A percentile compares a stretch with the other conserved stretches of the same genome.
These are phyloP conservation scores for Drosophila diplacantha DNA, from an alignment of 2,888 invertebrate genomes.

Conservation along the genomic window DNA sequence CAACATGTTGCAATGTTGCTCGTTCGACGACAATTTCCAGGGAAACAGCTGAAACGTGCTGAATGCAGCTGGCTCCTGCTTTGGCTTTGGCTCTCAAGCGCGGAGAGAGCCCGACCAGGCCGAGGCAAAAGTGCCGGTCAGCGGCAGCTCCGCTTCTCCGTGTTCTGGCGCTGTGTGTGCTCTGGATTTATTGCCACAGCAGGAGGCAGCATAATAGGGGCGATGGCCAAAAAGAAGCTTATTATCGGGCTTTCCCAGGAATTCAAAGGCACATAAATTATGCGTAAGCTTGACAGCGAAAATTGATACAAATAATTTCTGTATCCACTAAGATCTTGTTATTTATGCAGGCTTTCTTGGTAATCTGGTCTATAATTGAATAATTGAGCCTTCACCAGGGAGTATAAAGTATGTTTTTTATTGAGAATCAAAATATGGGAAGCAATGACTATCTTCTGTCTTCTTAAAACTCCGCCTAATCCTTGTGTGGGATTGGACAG, in stretches of 20 bases:
- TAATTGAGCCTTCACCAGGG: not conserved
- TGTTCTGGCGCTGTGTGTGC: conserved; percentile 42
- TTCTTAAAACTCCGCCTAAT: not conserved
- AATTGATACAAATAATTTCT: conserved; percentile 17
- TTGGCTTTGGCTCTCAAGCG: conserved; percentile 18
- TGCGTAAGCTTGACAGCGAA: conserved; percentile 12
- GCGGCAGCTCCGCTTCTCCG: conserved; percentile 24
- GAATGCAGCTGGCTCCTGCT: conserved; percentile 44
- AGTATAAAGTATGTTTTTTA: not conserved
- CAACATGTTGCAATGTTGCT: conserved; percentile 64
- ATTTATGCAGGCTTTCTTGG: conserved; percentile 1
- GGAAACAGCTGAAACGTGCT: conserved; percentile 58
- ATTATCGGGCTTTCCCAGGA: conserved; percentile 8
- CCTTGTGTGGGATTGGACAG: too few relatives aligned
- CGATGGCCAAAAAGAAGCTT: conserved; percentile 16
- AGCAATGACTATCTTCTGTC: not conserved
- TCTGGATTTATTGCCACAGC: conserved; percentile 66
- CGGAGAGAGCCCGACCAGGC: conserved; percentile 57
- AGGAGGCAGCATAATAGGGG: conserved; percentile 38
- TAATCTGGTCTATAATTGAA: not conserved
- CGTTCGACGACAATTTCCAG: conserved; percentile 53
- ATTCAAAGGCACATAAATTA: conserved; percentile 25
- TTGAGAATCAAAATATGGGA: too few relatives aligned
- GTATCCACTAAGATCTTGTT: not conserved
- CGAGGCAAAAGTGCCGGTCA: conserved; percentile 64